phyloP scores from a whole-genome alignment of 1,140 invertebrate genomes.

The Wiebesia pumilae region DNA sequence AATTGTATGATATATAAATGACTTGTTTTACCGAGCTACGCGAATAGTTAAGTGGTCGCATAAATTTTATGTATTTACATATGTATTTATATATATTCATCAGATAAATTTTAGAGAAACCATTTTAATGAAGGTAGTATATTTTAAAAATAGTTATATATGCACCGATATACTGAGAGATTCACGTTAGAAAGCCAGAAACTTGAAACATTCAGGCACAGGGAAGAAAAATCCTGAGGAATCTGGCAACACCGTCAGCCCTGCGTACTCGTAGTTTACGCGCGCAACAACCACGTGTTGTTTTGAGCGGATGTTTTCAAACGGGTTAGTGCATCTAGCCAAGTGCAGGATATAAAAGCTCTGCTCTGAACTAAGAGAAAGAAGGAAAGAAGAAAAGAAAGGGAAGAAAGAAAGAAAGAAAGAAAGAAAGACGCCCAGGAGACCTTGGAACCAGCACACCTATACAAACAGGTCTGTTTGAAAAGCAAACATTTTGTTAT shows the following conservation, averaged over 20 bases:
- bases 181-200: not conserved
- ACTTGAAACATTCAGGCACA: not conserved
- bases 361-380: conserved; percentile 49
- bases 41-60: too few relatives aligned
- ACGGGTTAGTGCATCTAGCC: conserved; percentile 59
- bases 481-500: conserved; percentile 72
- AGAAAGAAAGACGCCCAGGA: conserved; percentile 58
- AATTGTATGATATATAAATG: not conserved
- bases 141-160: not conserved
- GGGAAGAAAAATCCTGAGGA: too few relatives aligned
- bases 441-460: conserved; percentile 65
- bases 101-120: too few relatives aligned
- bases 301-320: conserved; percentile 67
- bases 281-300: conserved; percentile 62
- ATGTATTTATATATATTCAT: too few relatives aligned
- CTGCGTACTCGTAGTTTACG: not conserved
- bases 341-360: conserved; percentile 29
- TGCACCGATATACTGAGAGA: not conserved
- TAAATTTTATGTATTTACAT: too few relatives aligned
- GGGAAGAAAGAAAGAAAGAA: conserved; percentile 55
- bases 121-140: too few relatives aligned
- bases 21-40: too few relatives aligned
- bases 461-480: conserved; percentile 67
- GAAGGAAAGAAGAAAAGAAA: conserved; percentile 61
- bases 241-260: conserved; percentile 1